Percentiles rank a stretch among this genome's conserved stretches.
Conservation (phyloP, 2,113 vertebrate species). For the Xenopus tropicalis region UCB_Xtro_10.0 CM004444.2:126242001-126242500, state of each 20-base stretch:
- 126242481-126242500: conserved; percentile 94
- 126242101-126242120: too few relatives aligned
- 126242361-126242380: conserved; percentile 93
- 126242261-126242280: conserved; percentile 89
- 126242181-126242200: conserved; percentile 64
- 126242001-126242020: too few relatives aligned
- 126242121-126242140: too few relatives aligned
- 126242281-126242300: conserved; percentile 94
- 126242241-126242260: conserved; percentile 89
- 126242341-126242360: conserved; percentile 90
- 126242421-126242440: conserved; percentile 97
- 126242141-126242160: too few relatives aligned
- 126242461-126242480: conserved; percentile 91
- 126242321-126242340: conserved; percentile 96
- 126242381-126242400: conserved; percentile 95
- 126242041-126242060: too few relatives aligned
- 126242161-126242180: too few relatives aligned
- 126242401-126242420: conserved; percentile 96
- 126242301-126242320: conserved; percentile 89
- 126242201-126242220: conserved; percentile 89
- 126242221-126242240: conserved; percentile 90
- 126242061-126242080: too few relatives aligned
- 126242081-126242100: too few relatives aligned
- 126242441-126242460: conserved; percentile 93
- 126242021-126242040: too few relatives aligned